These are phyloP conservation scores for Dermochelys coriacea DNA, from an alignment of 2,797 vertebrate genomes.

Conservation along the genomic window DNA sequence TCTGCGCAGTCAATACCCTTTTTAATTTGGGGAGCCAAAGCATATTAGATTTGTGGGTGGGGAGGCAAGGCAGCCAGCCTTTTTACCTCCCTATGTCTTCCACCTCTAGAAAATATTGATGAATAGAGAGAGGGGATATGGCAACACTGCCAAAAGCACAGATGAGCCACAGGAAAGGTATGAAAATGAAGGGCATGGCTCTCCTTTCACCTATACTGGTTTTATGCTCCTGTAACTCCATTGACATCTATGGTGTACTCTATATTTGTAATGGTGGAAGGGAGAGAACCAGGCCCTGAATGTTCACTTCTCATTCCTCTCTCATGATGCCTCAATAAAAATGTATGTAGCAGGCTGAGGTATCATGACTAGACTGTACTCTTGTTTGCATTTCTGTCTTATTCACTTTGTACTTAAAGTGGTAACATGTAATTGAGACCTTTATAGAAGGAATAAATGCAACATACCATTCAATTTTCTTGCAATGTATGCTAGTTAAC, in stretches of 20 bases:
- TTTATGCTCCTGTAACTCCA: not conserved
- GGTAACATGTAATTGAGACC: not conserved
- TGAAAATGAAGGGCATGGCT: not conserved
- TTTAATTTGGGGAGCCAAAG: not conserved
- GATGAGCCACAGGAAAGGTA: not conserved
- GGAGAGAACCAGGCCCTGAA: not conserved
- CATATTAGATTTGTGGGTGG: not conserved
- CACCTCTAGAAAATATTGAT: not conserved
- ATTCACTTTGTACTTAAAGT: slow-evolving; percentile 2
- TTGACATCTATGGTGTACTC: not conserved
- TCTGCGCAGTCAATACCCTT: not conserved
- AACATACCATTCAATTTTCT: slow-evolving; percentile 6
- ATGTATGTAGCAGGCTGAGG: not conserved
- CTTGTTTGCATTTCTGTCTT: not conserved
- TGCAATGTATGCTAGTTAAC: slow-evolving; percentile 38
- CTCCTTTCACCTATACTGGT: not conserved
- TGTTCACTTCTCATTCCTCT: not conserved
- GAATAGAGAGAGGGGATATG: not conserved
- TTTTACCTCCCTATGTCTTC: not conserved
- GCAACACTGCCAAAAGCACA: not conserved
- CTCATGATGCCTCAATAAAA: not conserved
- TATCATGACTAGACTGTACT: not conserved
- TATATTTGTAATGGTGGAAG: not conserved
- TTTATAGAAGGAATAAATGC: slow-evolving; percentile 42
- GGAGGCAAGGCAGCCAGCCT: not conserved